Evolutionary conservation across 2,797 vertebrate genomes (phyloP).

Genomic region (Tauraco hartlaubi): DNA sequence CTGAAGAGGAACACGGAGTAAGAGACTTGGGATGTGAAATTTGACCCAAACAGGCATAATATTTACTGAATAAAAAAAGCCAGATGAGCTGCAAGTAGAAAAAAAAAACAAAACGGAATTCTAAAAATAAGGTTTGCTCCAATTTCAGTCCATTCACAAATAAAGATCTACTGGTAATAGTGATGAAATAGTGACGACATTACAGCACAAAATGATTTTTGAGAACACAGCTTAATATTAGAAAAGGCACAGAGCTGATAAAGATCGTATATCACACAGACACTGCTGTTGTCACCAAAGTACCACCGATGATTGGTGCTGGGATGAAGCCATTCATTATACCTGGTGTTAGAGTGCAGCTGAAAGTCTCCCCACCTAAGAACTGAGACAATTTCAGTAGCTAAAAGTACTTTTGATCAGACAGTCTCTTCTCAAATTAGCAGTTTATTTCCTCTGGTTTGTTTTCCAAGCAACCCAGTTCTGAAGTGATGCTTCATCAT

Average conservation of each 20-base stretch:
- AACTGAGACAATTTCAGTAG: neutral
- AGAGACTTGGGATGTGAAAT: neutral
- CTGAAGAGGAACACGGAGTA: neutral
- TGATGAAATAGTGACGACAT: neutral
- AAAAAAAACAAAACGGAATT: neutral
- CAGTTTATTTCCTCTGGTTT: neutral
- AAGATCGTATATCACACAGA: neutral
- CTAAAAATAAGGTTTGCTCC: neutral
- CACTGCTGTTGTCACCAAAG: neutral
- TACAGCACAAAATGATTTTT: neutral
- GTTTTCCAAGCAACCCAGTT: neutral
- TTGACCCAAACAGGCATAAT: neutral
- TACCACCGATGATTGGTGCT: neutral
- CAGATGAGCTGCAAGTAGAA: neutral
- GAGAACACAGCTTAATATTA: neutral
- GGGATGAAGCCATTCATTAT: constrained; percentile 11
- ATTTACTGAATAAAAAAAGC: neutral
- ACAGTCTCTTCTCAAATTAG: neutral
- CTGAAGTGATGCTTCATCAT: neutral
- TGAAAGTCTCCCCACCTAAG: neutral
- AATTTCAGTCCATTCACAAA: neutral
- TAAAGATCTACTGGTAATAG: neutral
- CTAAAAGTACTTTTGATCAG: neutral
- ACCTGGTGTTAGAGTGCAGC: neutral
- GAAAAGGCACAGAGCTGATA: constrained; percentile 2